These are phyloP conservation scores for Lepidurus packardi DNA, from an alignment of 1,140 invertebrate species.

Conservation along the genomic window DNA sequence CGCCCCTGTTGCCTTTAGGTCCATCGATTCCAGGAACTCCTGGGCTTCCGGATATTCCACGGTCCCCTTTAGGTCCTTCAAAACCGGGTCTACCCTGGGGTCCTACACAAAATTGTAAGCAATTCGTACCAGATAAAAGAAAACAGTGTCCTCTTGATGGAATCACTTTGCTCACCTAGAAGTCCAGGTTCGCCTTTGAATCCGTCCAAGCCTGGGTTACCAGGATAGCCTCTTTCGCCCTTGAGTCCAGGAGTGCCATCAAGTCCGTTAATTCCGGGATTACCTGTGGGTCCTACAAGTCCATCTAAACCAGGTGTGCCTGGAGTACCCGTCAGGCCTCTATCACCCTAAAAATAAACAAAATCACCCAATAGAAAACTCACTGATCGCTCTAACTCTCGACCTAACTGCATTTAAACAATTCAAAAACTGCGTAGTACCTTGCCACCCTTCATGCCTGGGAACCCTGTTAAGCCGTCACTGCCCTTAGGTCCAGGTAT, in stretches of 20 bases:
- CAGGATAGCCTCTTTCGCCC: constrained; percentile 43
- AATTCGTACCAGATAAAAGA: not conserved
- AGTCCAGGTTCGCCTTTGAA: constrained; percentile 36
- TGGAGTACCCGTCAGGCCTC: constrained; percentile 38
- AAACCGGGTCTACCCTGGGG: constrained; percentile 73
- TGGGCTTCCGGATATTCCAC: constrained; percentile 43
- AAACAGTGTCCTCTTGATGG: not conserved
- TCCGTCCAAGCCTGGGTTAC: constrained; percentile 41
- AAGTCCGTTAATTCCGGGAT: constrained; percentile 42
- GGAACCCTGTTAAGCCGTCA: constrained; percentile 47
- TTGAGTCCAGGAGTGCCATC: constrained; percentile 35
- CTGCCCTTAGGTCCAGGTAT: constrained; percentile 52
- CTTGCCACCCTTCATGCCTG: constrained; percentile 59
- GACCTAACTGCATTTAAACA: constrained; percentile 37
- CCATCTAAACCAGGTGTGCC: constrained; percentile 41
- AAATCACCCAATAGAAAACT: constrained; percentile 33
- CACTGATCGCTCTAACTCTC: constrained; percentile 32
- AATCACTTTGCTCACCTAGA: constrained; percentile 38
- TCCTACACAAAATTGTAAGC: constrained; percentile 47
- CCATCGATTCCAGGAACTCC: constrained; percentile 40
- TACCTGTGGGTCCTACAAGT: constrained; percentile 43
- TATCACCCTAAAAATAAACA: constrained; percentile 37
- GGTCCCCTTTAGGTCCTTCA: constrained; percentile 77
- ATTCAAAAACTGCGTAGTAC: constrained; percentile 52
- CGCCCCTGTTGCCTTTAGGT: constrained; percentile 40